Evolutionary conservation across 2,888 invertebrate species (phyloP).

Genomic region (Eustalomyia histrio): DNA sequence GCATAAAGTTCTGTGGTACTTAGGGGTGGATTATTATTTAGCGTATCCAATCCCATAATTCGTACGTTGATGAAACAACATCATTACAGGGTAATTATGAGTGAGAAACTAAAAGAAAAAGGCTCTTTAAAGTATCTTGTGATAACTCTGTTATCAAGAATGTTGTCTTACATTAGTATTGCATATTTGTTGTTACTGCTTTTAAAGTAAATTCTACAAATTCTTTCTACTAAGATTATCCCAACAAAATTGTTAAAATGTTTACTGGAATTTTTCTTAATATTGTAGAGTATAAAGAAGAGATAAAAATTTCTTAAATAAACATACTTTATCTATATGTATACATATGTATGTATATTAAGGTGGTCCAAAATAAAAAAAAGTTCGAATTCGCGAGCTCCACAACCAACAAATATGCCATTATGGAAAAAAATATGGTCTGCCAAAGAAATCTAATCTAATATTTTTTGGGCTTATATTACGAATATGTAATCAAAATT

Average conservation of each 20-base stretch:
- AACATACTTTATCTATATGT: neutral
- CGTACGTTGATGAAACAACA: slow-evolving; percentile 25
- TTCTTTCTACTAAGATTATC: slow-evolving; percentile 67
- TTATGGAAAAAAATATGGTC: too few relatives aligned
- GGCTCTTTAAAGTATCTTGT: neutral
- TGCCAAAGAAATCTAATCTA: too few relatives aligned
- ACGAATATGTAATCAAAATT: too few relatives aligned
- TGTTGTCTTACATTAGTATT: slow-evolving; percentile 44
- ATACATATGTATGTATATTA: neutral
- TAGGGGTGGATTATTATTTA: slow-evolving; percentile 50
- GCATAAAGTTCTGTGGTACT: slow-evolving; percentile 27
- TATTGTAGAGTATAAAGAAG: slow-evolving; percentile 33
- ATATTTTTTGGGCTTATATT: too few relatives aligned
- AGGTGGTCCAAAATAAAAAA: too few relatives aligned
- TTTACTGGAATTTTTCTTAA: slow-evolving; percentile 68
- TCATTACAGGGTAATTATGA: slow-evolving; percentile 50
- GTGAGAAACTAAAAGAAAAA: slow-evolving; percentile 5
- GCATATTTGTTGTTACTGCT: slow-evolving; percentile 38
- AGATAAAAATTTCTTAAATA: slow-evolving; percentile 15
- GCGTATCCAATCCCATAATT: slow-evolving; percentile 53
- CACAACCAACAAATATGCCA: too few relatives aligned
- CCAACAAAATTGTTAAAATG: slow-evolving; percentile 73
- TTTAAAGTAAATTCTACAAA: slow-evolving; percentile 53
- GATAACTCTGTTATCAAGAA: slow-evolving; percentile 61
- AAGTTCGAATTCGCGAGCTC: too few relatives aligned